Evolutionary conservation across 2,113 vertebrate species (phyloP).

Genomic region (Ciconia stormi): DNA sequence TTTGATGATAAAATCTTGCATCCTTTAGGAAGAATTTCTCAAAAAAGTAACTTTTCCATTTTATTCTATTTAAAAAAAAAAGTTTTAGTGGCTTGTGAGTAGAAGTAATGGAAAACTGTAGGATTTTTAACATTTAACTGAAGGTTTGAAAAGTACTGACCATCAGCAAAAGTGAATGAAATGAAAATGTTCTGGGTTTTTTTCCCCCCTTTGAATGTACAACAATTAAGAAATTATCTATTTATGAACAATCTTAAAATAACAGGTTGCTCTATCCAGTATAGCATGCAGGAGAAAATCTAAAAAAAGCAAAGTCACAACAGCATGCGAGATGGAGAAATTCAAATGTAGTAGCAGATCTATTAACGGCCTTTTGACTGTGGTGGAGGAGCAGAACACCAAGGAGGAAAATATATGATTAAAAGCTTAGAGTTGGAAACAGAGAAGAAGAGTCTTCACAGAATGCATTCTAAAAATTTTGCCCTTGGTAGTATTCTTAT

Average conservation of each 20-base stretch:
- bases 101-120: neutral
- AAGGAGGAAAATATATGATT: neutral
- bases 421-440: neutral
- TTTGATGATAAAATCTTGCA: neutral
- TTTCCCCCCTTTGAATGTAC: neutral
- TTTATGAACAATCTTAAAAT: neutral
- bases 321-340: neutral
- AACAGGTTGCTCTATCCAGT: neutral
- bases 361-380: neutral
- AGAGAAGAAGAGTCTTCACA: neutral
- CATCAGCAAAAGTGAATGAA: neutral
- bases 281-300: neutral
- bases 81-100: neutral
- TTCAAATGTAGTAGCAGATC: neutral
- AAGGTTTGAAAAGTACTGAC: neutral
- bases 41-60: neutral
- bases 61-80: neutral
- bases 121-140: neutral
- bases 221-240: neutral
- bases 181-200: neutral
- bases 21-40: neutral
- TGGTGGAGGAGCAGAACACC: neutral
- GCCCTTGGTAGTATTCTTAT: neutral
- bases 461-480: neutral
- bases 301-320: neutral